phyloP scores from a whole-genome alignment of 1,140 invertebrate genomes.

The fruit fly (Drosophila melanogaster) region DNA sequence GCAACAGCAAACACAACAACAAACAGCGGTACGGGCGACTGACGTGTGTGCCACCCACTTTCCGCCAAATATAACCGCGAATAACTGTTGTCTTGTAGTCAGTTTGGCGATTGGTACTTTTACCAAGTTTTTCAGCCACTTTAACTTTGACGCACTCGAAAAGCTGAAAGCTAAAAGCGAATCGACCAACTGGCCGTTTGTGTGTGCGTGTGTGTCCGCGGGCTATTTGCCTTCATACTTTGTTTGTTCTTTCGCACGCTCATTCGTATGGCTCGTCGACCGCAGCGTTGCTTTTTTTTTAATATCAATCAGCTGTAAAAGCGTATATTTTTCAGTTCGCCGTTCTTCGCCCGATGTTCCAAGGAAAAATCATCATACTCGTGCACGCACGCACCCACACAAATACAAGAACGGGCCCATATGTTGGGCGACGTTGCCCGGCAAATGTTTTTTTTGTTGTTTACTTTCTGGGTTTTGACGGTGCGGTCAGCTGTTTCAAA shows the following conservation, averaged over 20 bases:
- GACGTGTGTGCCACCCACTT: constrained; percentile 49
- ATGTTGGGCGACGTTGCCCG: constrained; percentile 13
- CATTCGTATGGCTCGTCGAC: constrained; percentile 38
- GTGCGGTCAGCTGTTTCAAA: constrained; percentile 17
- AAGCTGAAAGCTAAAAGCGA: constrained; percentile 34
- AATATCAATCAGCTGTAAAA: constrained; percentile 33
- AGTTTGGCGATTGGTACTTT: background rate
- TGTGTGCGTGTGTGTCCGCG: constrained; percentile 21
- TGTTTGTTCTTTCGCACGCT: constrained; percentile 80
- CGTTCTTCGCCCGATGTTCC: constrained; percentile 12
- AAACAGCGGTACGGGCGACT: constrained; percentile 40
- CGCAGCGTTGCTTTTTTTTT: constrained; percentile 70
- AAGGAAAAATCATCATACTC: constrained; percentile 21
- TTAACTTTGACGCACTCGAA: constrained; percentile 33
- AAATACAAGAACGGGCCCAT: constrained; percentile 4
- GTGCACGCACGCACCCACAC: constrained; percentile 2
- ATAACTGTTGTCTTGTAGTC: constrained; percentile 5
- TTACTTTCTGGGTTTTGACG: constrained; percentile 26
- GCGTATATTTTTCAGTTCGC: constrained; percentile 31
- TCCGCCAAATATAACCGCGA: background rate
- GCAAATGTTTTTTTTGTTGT: constrained; percentile 54
- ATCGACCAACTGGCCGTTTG: constrained; percentile 52
- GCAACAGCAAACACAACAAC: constrained; percentile 61
- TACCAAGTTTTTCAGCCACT: constrained; percentile 16
- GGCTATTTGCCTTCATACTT: constrained; percentile 67